Conservation (phyloP, 1,140 invertebrate genomes). For the Drosophila saltans region DNA sequence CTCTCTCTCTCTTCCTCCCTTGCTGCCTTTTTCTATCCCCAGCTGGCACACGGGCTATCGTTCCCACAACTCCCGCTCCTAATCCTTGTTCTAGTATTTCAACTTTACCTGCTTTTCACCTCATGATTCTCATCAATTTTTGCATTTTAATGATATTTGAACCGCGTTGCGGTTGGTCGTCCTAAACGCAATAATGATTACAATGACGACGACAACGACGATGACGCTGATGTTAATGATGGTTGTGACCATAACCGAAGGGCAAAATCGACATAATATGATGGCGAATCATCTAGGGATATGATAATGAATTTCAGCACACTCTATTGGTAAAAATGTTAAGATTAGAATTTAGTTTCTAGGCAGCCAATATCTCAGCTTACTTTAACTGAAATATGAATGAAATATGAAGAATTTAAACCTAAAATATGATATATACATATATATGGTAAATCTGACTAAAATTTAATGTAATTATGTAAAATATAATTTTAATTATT, state of each 20-base stretch:
- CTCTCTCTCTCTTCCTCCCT: conserved; percentile 3
- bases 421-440: too few species aligned
- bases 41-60: conserved; percentile 11
- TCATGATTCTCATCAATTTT: conserved; percentile 68
- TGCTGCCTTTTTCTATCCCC: conserved; percentile 23
- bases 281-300: conserved; percentile 1
- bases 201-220: conserved; percentile 7
- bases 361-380: too few species aligned
- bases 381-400: not conserved
- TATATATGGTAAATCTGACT: too few species aligned
- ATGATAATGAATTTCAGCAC: conserved; percentile 9
- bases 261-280: not conserved
- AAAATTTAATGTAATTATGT: too few species aligned
- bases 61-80: not conserved
- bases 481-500: too few species aligned
- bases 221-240: conserved; percentile 45
- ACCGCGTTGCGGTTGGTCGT: conserved; percentile 49
- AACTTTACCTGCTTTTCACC: conserved; percentile 10
- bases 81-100: conserved; percentile 4
- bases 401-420: too few species aligned
- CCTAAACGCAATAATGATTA: conserved; percentile 19
- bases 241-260: not conserved
- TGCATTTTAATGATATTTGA: conserved; percentile 80
- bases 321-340: not conserved
- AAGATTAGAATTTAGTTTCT: not conserved